phyloP scores from a whole-genome alignment of 2,888 invertebrate species.

The Artemia sinica region DNA sequence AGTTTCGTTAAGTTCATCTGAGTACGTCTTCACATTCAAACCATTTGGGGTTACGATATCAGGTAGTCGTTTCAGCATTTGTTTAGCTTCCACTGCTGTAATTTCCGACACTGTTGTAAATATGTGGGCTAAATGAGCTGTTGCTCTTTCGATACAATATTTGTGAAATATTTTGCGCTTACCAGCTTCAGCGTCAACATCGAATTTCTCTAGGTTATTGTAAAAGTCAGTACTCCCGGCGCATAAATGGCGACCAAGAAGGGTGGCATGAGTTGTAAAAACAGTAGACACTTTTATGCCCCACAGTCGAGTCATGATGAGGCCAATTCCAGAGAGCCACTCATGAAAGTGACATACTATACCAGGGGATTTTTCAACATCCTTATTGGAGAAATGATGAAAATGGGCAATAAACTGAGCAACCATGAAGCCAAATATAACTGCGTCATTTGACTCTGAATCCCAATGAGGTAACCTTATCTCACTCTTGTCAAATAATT shows the following conservation, averaged over 20 bases:
- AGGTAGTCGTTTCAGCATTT: constrained; percentile 74
- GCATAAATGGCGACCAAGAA: too few species aligned
- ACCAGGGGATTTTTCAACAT: constrained; percentile 47
- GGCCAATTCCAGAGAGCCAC: constrained; percentile 56
- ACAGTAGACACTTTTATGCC: too few species aligned
- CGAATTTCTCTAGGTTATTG: constrained; percentile 79
- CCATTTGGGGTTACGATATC: constrained; percentile 97
- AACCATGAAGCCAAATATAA: constrained; percentile 87
- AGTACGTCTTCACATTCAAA: constrained; percentile 88
- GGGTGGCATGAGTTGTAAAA: too few species aligned
- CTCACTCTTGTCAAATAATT: constrained; percentile 71
- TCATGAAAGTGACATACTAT: constrained; percentile 94
- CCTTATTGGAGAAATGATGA: constrained; percentile 23
- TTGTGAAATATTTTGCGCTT: constrained; percentile 94
- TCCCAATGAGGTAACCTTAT: constrained; percentile 90
- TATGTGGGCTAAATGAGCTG: constrained; percentile 71
- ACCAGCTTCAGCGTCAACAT: constrained; percentile 92
- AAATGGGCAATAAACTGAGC: constrained; percentile 70
- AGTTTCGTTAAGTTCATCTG: constrained; percentile 95
- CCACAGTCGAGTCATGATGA: too few species aligned
- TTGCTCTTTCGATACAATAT: constrained; percentile 93
- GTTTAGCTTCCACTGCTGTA: constrained; percentile 79
- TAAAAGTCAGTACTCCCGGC: constrained; percentile 81
- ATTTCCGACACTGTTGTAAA: constrained; percentile 98
- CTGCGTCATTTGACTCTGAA: constrained; percentile 86